phyloP scores from a whole-genome alignment of 2,113 vertebrate species.

The Dryoscopus gambensis region DNA sequence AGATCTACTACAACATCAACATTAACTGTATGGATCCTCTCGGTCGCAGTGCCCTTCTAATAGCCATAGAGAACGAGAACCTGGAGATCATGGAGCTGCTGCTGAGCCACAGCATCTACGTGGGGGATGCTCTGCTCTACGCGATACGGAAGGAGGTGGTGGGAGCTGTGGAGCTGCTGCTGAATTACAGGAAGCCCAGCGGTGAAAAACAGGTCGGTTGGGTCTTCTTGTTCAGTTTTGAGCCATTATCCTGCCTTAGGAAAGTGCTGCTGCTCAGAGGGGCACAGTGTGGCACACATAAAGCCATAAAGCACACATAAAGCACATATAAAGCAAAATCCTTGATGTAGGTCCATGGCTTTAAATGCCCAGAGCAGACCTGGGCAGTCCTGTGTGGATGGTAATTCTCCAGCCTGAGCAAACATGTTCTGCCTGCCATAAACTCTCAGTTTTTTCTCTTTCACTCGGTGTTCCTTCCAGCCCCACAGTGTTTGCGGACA shows the following conservation, averaged over 20 bases:
- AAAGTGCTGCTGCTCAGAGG: not conserved
- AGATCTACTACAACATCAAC: conserved; percentile 99
- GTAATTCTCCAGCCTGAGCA: not conserved
- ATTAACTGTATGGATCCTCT: conserved; percentile 97
- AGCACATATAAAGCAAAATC: not conserved
- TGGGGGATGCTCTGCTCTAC: conserved; percentile 92
- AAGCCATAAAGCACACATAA: too few species aligned
- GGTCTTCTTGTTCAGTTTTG: not conserved
- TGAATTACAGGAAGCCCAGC: conserved; percentile 87
- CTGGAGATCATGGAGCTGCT: conserved; percentile 98
- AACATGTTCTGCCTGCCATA: not conserved
- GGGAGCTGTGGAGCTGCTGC: conserved; percentile 94
- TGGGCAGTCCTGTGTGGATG: not conserved
- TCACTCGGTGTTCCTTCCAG: not conserved
- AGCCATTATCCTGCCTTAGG: not conserved
- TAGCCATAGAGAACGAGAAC: conserved; percentile 98
- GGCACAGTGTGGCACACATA: too few species aligned
- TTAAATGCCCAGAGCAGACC: not conserved
- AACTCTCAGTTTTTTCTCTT: not conserved
- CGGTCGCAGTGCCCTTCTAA: conserved; percentile 93
- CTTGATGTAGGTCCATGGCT: not conserved
- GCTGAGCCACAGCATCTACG: conserved; percentile 88
- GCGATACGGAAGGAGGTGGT: conserved; percentile 98
- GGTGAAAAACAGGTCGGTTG: conserved; percentile 87
- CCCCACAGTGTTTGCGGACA: not conserved